Conservation (phyloP, 2,888 invertebrate genomes). For the Lymantria monacha region DNA sequence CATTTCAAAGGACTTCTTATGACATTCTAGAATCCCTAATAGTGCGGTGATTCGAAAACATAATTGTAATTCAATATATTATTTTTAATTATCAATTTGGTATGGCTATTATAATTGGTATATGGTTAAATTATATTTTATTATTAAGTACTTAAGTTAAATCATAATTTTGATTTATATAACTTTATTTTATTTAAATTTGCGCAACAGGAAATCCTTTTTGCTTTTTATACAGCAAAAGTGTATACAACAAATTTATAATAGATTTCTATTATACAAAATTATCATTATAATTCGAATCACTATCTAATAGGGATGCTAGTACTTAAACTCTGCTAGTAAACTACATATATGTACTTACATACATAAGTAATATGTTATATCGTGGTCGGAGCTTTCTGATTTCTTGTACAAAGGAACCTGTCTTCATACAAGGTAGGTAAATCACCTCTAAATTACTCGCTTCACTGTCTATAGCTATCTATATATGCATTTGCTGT, state of each 20-base stretch:
- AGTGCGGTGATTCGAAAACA: constrained; percentile 11
- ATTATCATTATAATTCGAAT: neutral
- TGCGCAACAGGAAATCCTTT: too few relatives aligned
- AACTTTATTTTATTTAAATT: neutral
- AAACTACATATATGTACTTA: constrained; percentile 19
- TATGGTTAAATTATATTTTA: neutral
- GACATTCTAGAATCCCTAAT: constrained; percentile 23
- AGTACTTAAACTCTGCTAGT: constrained; percentile 13
- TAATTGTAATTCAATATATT: too few relatives aligned
- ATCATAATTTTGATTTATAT: neutral
- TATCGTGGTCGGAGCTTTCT: constrained; percentile 32
- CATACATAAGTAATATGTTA: constrained; percentile 33
- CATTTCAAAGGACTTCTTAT: constrained; percentile 28
- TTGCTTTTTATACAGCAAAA: too few relatives aligned
- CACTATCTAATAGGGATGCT: constrained; percentile 8
- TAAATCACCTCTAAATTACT: constrained; percentile 42
- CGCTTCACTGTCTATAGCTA: constrained; percentile 50
- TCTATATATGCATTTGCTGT: constrained; percentile 36
- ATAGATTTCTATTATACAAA: too few relatives aligned
- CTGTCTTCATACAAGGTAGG: constrained; percentile 69
- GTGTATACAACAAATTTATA: too few relatives aligned
- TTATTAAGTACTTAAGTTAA: neutral
- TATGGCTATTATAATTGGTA: neutral
- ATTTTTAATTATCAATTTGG: neutral
- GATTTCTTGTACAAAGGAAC: constrained; percentile 40